Base-by-base conservation (phyloP, 1,140 invertebrate species). In the Littorina saxatilis region DNA sequence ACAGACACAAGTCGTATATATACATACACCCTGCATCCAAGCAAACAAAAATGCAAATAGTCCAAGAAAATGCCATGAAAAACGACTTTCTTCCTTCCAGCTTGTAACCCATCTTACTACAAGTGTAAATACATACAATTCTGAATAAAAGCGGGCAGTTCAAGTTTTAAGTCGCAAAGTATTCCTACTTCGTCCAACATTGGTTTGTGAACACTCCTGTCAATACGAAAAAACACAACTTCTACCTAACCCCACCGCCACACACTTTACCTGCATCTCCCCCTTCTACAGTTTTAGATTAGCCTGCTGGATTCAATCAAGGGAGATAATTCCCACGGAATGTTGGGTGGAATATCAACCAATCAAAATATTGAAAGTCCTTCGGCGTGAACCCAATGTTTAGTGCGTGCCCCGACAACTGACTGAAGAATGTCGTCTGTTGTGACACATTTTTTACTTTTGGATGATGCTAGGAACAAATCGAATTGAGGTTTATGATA, bases 391-490 rank as follows among this genome's bases (percentile, higher is more conserved):
- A 39, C 9, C 13, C 13, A 43, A 63, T 78, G 76, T 66, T 61
- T 35, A 39, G 52, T 58, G 76, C 76, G 76, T 78, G 76, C 76
- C 76, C 55, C 76, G 58, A 78, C 76, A 78, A 78, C 76, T 43
- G 55, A 52, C 23, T n/a, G n/a, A 39, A 58, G n/a, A 58, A 58
- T n/a, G 50, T 37, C 47, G 39, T 35, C 74, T 43, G 32, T 20
- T 9, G 5, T 58, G 15, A 58, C 55, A 58, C 9, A 4, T 20
- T 58, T 7, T 3, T 58, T 23, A 20, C 15, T 58, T 58, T 20
- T 3, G 7, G 23, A 58, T 27, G n/a, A 58, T 23, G n/a, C n/a
- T 20, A 58, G n/a, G n/a, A 13, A 4, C 4, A 58, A 58, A 58
- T 23, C 7, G n/a, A 20, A 23, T 9, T 58, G 4, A 27, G 4